A percentile compares a stretch with the other conserved stretches of the same genome.
Evolutionary conservation across 2,797 vertebrate genomes (phyloP).

Genomic region (Hippoglossus hippoglossus): DNA sequence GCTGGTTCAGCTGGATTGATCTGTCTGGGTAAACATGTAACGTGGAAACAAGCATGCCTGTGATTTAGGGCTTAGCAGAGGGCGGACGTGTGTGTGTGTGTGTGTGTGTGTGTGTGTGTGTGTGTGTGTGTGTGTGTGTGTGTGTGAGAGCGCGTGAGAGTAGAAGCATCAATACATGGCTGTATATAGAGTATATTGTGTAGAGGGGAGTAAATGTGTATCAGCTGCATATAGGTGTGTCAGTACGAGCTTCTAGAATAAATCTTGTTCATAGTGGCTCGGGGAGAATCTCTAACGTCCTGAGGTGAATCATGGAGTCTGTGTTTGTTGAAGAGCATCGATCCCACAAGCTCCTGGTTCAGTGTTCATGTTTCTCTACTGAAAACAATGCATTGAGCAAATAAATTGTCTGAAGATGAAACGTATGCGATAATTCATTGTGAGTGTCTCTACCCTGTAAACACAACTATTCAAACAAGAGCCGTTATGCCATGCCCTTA

Average conservation of each 20-base stretch:
- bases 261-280: no score
- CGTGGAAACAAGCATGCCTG: conserved; percentile 42
- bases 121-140: background rate
- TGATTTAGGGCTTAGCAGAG: conserved; percentile 45
- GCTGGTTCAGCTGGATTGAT: conserved; percentile 62
- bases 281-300: no score
- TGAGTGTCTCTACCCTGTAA: no score
- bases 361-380: background rate
- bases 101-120: conserved; percentile 1
- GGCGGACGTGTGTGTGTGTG: conserved; percentile 1
- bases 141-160: background rate
- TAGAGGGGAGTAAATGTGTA: background rate
- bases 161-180: conserved; percentile 2
- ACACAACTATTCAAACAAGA: no score
- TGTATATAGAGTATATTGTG: background rate
- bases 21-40: conserved; percentile 54
- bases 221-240: background rate
- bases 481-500: no score
- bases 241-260: background rate
- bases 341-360: conserved; percentile 1
- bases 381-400: background rate
- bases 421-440: background rate
- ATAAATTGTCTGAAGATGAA: no score
- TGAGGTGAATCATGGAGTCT: background rate
- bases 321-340: conserved; percentile 1